A percentile compares a stretch with the other conserved stretches of the same genome.
phyloP scores from a whole-genome alignment of 2,797 vertebrate genomes.

The Perodicticus potto region DNA sequence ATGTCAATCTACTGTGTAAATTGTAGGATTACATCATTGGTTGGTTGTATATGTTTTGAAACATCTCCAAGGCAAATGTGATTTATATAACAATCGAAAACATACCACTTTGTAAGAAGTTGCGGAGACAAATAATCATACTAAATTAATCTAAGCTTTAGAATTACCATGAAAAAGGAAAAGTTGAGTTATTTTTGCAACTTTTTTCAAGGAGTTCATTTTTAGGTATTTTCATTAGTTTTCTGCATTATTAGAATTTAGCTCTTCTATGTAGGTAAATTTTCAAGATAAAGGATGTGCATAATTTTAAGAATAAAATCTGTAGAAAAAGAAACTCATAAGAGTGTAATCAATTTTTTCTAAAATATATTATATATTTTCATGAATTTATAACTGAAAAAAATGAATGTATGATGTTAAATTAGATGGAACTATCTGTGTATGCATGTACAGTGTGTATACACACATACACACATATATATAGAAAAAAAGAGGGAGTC shows the following conservation, averaged over 20 bases:
- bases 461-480: rapidly evolving
- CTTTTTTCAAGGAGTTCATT: background rate
- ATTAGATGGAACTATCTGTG: background rate
- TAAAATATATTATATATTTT: background rate
- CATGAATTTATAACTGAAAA: background rate
- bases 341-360: background rate
- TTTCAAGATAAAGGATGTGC: background rate
- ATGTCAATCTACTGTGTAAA: background rate
- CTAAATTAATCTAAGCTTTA: background rate
- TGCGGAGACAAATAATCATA: background rate
- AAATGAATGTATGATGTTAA: background rate
- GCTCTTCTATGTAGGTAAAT: background rate
- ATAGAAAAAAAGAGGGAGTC: too few relatives aligned
- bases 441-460: background rate
- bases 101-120: slow-evolving; percentile 4
- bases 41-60: slow-evolving; percentile 11
- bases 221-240: background rate
- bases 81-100: slow-evolving; percentile 58
- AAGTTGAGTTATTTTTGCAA: background rate
- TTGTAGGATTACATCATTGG: background rate
- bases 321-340: background rate
- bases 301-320: slow-evolving; percentile 45
- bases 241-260: slow-evolving; percentile 35
- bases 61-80: slow-evolving; percentile 1
- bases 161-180: background rate